These are phyloP conservation scores for Drosophila neonasuta DNA, from an alignment of 2,888 invertebrate species.

Conservation along the genomic window DNA sequence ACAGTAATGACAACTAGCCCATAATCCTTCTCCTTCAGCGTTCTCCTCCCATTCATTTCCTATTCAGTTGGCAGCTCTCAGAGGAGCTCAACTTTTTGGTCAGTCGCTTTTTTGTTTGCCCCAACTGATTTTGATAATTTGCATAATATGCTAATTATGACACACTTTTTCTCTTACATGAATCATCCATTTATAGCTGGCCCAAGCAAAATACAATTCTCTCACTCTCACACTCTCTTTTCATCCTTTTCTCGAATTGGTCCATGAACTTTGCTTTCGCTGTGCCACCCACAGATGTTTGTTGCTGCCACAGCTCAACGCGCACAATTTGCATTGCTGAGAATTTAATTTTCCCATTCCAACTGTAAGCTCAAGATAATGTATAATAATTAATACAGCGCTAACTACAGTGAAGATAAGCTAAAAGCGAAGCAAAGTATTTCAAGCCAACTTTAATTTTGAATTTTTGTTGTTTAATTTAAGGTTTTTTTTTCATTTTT, in stretches of 20 bases:
- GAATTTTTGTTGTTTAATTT: too few relatives aligned
- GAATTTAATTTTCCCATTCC: slow-evolving; percentile 50
- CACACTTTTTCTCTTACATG: slow-evolving; percentile 51
- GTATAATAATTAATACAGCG: slow-evolving; percentile 41
- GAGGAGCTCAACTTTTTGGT: slow-evolving; percentile 13
- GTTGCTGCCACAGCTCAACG: slow-evolving; percentile 35
- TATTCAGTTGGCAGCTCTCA: slow-evolving; percentile 10
- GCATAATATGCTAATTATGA: slow-evolving; percentile 68
- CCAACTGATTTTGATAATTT: slow-evolving; percentile 46
- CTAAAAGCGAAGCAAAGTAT: neutral
- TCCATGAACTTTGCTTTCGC: slow-evolving; percentile 34
- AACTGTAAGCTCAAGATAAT: slow-evolving; percentile 31
- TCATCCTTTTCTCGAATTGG: slow-evolving; percentile 26
- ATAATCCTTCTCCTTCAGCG: slow-evolving; percentile 24
- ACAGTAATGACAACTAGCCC: slow-evolving; percentile 36
- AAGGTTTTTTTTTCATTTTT: too few relatives aligned
- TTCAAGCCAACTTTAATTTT: neutral
- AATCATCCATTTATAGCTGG: slow-evolving; percentile 57
- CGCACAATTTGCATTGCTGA: slow-evolving; percentile 51
- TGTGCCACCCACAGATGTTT: slow-evolving; percentile 6
- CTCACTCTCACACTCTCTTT: slow-evolving; percentile 11
- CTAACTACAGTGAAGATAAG: slow-evolving; percentile 20
- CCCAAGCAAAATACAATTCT: slow-evolving; percentile 17
- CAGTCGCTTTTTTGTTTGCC: slow-evolving; percentile 21
- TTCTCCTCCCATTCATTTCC: neutral